Evolutionary conservation across 1,140 invertebrate genomes (phyloP).

Genomic region (Drosophila melanica): DNA sequence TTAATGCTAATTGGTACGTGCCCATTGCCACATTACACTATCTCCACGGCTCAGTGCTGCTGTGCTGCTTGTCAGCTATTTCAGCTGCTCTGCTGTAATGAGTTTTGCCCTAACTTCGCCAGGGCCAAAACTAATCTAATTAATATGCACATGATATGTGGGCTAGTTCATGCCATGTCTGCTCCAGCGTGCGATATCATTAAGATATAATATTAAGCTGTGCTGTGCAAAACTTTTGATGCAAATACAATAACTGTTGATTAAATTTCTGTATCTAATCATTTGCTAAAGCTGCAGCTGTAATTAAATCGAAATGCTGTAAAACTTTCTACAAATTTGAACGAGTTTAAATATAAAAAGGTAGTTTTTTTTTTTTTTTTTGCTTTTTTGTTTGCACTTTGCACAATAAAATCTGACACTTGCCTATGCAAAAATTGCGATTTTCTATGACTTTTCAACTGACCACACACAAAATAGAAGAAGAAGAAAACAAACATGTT

Average conservation of each 20-base stretch:
- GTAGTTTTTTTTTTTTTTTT: too few species aligned
- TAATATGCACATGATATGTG: slow-evolving; percentile 27
- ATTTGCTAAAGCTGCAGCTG: not conserved
- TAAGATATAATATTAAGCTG: not conserved
- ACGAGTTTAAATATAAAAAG: too few species aligned
- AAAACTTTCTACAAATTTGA: not conserved
- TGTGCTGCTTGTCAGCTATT: not conserved
- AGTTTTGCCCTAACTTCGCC: slow-evolving; percentile 3
- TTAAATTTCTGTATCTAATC: not conserved
- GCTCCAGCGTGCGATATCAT: not conserved
- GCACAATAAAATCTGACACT: not conserved
- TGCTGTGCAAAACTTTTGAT: not conserved
- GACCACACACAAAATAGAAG: not conserved
- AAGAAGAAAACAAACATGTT: not conserved
- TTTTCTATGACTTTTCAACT: slow-evolving; percentile 2
- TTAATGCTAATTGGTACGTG: slow-evolving; percentile 45
- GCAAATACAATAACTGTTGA: not conserved
- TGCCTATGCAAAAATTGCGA: not conserved
- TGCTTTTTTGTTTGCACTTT: too few species aligned
- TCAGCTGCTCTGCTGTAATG: slow-evolving; percentile 16
- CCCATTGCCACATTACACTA: slow-evolving; percentile 32
- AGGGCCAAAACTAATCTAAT: slow-evolving; percentile 35
- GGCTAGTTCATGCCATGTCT: not conserved
- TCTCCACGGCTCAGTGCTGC: slow-evolving; percentile 3
- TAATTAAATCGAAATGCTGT: too few species aligned